These are phyloP conservation scores for Steinernema khuongi DNA, from an alignment of 1,140 invertebrate genomes.

Conservation along the genomic window DNA sequence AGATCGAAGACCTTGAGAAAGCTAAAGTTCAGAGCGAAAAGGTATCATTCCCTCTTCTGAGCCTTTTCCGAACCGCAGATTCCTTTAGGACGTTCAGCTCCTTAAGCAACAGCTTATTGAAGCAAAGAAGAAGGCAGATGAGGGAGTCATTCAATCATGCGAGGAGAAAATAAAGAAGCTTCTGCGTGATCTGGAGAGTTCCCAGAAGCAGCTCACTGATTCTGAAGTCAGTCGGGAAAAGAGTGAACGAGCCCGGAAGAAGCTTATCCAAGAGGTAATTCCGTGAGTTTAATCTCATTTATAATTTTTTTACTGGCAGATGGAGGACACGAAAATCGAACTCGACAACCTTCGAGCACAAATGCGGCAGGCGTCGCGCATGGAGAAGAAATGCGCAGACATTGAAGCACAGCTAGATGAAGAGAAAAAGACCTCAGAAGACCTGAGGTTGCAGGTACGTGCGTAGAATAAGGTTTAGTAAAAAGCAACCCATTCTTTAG, in stretches of 20 bases:
- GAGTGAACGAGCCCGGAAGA: conserved; percentile 91
- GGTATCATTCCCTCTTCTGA: conserved; percentile 70
- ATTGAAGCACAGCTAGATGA: conserved; percentile 91
- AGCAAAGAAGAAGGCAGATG: conserved; percentile 85
- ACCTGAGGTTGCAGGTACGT: conserved; percentile 51
- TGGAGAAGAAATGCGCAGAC: conserved; percentile 85
- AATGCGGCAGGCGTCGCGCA: conserved; percentile 28
- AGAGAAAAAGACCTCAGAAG: conserved; percentile 46
- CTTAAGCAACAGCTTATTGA: conserved; percentile 63
- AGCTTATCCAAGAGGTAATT: conserved; percentile 87
- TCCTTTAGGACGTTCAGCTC: conserved; percentile 26
- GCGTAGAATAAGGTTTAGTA: conserved; percentile 16
- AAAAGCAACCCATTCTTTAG: conserved; percentile 32
- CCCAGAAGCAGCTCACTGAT: conserved; percentile 80
- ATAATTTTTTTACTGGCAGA: conserved; percentile 22
- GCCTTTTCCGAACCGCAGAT: conserved; percentile 56
- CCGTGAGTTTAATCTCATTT: conserved; percentile 15
- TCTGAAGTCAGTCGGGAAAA: conserved; percentile 81
- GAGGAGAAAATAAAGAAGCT: conserved; percentile 86
- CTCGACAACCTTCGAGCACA: conserved; percentile 33
- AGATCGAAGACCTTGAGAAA: conserved; percentile 90
- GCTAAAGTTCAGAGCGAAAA: conserved; percentile 78
- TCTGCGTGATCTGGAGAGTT: conserved; percentile 76
- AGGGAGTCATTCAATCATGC: conserved; percentile 74
- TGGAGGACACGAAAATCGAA: conserved; percentile 33